Evolutionary conservation across 2,888 invertebrate species (phyloP), one percentile per base, ranked within the genome.

Genomic region (Anodontia alba): DNA sequence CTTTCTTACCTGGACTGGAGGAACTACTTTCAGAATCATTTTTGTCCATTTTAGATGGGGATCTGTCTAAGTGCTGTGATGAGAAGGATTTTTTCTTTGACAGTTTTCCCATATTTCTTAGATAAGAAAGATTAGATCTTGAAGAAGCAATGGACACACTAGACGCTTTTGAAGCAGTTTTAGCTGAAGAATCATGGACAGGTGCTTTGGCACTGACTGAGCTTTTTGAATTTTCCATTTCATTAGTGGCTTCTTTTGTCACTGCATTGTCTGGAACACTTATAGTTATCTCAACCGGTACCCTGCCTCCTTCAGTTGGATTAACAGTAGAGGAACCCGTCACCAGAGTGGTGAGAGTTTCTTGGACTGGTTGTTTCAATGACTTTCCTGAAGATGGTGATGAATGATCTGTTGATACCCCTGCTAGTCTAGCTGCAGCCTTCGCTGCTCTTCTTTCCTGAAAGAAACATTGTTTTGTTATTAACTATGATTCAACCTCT

Each of bases 401-500:
- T 26, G 80, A 43, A 20, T 67, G 66, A 0, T 67, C 43, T n/a
- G 73, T 29, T 23, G 67, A 20, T 15, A 66, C 71, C 26, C 71
- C 46, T 33, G 74, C 46, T 36, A 72, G 57, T 31, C 46, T 76
- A 26, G 78, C 71, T 7, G 86, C 83, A 57, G 80, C 80, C 33
- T 83, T 83, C 20, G 83, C 86, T 66, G 86, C 86, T 73, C 86
- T 72, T 73, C 83, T 81, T 73, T 86, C 86, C 86, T 86, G 74
- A 29, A 86, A 79, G 20, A 17, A 62, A 12, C 42, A 33, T 38
- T 10, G 42, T 33, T 38, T 17, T n/a, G n/a, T n/a, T n/a, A n/a
- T n/a, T n/a, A n/a, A n/a, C n/a, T n/a, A n/a, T 23, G 29, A 29
- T 66, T 10, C 66, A 62, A 8, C 20, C 26, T 57, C 8, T 57